Evolutionary conservation across 2,113 vertebrate genomes (phyloP).

Genomic region (Ahaetulla prasina): DNA sequence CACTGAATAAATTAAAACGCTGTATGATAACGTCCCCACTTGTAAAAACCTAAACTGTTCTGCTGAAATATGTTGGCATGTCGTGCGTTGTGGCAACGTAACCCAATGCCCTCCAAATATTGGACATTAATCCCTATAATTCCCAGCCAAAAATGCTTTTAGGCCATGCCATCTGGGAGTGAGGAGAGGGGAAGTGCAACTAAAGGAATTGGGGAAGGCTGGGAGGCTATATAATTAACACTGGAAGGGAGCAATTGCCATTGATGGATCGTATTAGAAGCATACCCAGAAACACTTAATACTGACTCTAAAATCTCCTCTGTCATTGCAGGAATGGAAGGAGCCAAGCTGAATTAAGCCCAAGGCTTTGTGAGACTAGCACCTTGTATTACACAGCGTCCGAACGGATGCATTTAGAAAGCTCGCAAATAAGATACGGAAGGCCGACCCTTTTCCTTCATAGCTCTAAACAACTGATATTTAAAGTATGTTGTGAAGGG

Average conservation of each 20-base stretch:
- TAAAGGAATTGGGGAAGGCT: not conserved
- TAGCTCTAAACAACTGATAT: not conserved
- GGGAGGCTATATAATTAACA: not conserved
- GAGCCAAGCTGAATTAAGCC: not conserved
- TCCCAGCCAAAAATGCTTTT: not conserved
- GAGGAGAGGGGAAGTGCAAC: not conserved
- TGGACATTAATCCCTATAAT: not conserved
- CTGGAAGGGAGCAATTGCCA: not conserved
- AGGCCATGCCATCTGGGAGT: not conserved
- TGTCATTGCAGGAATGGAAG: not conserved
- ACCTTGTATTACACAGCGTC: not conserved
- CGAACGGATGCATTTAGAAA: not conserved
- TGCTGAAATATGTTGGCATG: slow-evolving; percentile 14
- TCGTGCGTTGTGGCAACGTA: not conserved
- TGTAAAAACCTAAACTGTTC: slow-evolving; percentile 28
- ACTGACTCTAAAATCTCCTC: not conserved
- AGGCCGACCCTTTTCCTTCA: not conserved
- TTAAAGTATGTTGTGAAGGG: not conserved
- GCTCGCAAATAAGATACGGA: not conserved
- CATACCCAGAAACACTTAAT: slow-evolving; percentile 4
- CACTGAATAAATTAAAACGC: slow-evolving; percentile 40
- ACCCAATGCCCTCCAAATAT: not conserved
- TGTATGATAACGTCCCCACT: not conserved
- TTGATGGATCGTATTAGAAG: not conserved
- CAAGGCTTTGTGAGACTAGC: not conserved